Percentiles rank a stretch among this genome's conserved stretches.
phyloP scores from a whole-genome alignment of 2,113 vertebrate species.

The Hiodon alosoides region DNA sequence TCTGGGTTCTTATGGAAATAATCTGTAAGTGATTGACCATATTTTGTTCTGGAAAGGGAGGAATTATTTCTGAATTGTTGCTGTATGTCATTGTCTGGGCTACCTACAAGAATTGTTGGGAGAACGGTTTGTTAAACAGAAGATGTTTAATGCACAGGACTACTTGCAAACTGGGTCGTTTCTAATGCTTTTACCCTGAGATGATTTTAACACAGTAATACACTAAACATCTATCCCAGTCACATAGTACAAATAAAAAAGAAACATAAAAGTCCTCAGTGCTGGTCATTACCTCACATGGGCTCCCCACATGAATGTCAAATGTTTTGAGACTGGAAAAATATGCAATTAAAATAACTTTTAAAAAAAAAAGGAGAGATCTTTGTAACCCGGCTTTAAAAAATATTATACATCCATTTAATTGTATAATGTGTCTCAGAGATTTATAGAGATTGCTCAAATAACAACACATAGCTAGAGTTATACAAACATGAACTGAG shows the following conservation, averaged over 20 bases:
- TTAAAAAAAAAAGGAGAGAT: constrained; percentile 1
- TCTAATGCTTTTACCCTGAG: constrained; percentile 54
- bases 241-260: constrained; percentile 27
- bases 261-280: constrained; percentile 37
- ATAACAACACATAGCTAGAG: constrained; percentile 4
- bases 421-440: constrained; percentile 20
- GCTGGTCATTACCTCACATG: constrained; percentile 39
- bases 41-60: constrained; percentile 2
- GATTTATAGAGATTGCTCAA: constrained; percentile 1
- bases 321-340: neutral
- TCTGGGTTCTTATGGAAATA: too few species aligned
- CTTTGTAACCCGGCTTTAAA: constrained; percentile 23
- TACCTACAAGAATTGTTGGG: constrained; percentile 26
- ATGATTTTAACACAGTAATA: constrained; percentile 46
- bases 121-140: constrained; percentile 23
- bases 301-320: constrained; percentile 24
- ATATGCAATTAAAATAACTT: constrained; percentile 1
- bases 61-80: too few species aligned
- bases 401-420: constrained; percentile 44
- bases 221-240: constrained; percentile 30
- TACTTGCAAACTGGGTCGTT: constrained; percentile 24
- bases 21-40: neutral
- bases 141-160: constrained; percentile 24
- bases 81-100: neutral
- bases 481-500: neutral